These are phyloP conservation scores for Crotalus viridis DNA, from an alignment of 2,113 vertebrate genomes.

Conservation along the genomic window DNA sequence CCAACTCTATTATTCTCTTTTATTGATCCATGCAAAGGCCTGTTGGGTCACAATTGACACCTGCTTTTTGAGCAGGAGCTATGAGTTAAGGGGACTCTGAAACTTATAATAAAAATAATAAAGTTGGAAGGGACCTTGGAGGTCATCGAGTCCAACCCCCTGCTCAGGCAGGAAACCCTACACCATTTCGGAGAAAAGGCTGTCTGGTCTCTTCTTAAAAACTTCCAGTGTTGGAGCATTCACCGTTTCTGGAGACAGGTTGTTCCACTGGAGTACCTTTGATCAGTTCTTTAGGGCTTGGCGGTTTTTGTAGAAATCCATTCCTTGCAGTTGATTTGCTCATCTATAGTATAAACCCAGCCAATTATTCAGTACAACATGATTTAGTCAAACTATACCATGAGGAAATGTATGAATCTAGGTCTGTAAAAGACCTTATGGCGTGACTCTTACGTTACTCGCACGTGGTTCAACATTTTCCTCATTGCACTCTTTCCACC, in stretches of 20 bases:
- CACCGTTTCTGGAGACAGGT: too few species aligned
- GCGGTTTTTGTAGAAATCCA: background rate
- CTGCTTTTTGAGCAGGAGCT: background rate
- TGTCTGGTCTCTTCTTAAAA: too few species aligned
- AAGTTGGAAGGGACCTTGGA: too few species aligned
- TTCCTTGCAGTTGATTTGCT: background rate
- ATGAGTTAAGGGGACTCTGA: background rate
- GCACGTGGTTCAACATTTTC: background rate
- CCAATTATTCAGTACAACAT: background rate
- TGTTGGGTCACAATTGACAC: background rate
- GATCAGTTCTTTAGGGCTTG: background rate
- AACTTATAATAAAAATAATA: too few species aligned
- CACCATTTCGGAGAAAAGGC: too few species aligned
- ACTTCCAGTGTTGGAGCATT: too few species aligned
- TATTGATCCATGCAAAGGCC: background rate
- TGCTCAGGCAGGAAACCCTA: too few species aligned
- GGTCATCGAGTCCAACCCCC: too few species aligned
- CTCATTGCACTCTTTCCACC: background rate
- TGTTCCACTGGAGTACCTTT: background rate
- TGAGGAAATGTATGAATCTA: background rate
- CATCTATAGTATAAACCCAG: background rate
- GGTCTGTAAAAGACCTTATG: background rate
- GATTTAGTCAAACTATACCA: background rate
- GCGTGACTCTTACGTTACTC: background rate
- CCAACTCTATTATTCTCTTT: background rate